Evolutionary conservation across 2,113 vertebrate genomes (phyloP), one percentile per base, ranked within the genome.

Genomic region (Ailuropoda melanoleuca): DNA sequence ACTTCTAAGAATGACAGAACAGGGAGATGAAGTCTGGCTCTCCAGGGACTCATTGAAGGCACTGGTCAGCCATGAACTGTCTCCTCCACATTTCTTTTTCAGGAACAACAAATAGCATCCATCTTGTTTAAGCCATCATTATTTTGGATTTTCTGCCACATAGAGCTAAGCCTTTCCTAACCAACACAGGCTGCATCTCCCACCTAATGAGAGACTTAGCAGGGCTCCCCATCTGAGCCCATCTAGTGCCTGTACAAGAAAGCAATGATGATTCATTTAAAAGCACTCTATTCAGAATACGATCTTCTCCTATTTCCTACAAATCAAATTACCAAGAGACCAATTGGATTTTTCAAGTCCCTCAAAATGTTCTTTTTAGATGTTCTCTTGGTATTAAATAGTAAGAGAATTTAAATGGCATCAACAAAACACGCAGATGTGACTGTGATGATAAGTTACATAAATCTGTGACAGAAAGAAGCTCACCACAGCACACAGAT

Each of bases 361-460:
- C 98, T 98, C 97, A 97, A 98, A 97, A 95, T 92, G 90, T 97
- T 93, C 97, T 95, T 98, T 98, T 97, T 98, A 97, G 98, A 88
- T 80, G 98, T 97, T 96, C 97, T 81, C 97, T 81, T 97, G 92
- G 93, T 97, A 97, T 93, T 92, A 83, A 93, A 95, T 96, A 98
- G 97, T 97, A 96, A 96, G 77, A 93, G 98, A 98, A 98, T 97
- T 97, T 95, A 98, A 98, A 98, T 96, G 60, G 68, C 94, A 98
- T 96, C 94, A 74, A 98, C 46, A 94, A 96, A 96, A 92, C 21
- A 75, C 68, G 88, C 75, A 92, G 85, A 95, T 53, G 13, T 96
- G 95, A 90, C 43, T 95, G 39, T 55, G 90, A 95, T 83, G 92
- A 83, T 88, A 97, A 95, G 84, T 97, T 86, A 78, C 19, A 5